Evolutionary conservation across 2,797 vertebrate genomes (phyloP).

Genomic region (Molossus molossus): DNA sequence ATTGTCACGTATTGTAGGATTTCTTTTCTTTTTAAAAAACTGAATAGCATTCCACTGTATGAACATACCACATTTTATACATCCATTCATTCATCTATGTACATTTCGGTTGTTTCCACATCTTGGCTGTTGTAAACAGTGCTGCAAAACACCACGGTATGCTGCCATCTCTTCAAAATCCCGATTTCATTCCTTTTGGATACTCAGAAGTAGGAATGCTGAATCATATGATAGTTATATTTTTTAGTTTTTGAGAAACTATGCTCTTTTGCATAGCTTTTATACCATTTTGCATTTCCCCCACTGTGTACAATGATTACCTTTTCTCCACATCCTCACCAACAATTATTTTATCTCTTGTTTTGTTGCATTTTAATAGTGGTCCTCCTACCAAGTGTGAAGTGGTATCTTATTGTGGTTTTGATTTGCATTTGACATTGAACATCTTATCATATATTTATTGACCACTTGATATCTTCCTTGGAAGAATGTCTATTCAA

Average conservation of each 20-base stretch:
- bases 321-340: background rate
- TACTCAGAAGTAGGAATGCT: background rate
- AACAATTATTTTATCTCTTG: background rate
- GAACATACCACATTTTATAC: background rate
- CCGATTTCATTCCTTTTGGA: background rate
- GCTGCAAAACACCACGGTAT: background rate
- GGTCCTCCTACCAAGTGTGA: background rate
- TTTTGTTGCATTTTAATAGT: background rate
- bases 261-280: background rate
- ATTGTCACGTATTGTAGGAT: background rate
- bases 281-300: background rate
- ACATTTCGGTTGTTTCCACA: background rate
- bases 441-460: background rate
- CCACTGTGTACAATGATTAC: background rate
- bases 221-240: background rate
- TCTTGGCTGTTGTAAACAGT: background rate
- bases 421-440: background rate
- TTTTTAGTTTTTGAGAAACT: background rate
- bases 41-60: background rate
- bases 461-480: background rate
- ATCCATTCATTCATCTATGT: background rate
- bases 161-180: background rate
- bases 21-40: background rate
- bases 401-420: background rate
- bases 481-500: background rate